Base-by-base conservation (phyloP, 1,140 invertebrate species). In the Drosophila saltans region DNA sequence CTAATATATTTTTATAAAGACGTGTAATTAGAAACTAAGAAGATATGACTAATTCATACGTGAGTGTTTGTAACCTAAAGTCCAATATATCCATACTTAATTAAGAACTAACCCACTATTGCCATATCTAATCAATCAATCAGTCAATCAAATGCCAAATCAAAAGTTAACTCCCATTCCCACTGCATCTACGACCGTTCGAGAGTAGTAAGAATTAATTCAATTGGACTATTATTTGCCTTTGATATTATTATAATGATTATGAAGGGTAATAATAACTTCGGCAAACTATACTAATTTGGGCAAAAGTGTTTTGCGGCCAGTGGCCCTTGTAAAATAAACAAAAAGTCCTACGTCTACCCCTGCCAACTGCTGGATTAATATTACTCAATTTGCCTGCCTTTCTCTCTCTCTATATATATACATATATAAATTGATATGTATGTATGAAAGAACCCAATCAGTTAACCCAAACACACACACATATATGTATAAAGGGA, bases 221-320 rank as follows among this genome's bases (percentile, higher is more conserved):
- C 48, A 78, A 88, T 88, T 88, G 79, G 64, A 60, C 26, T 28
- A 24, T 41, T 62, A 60, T 64, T 67, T 28, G 78, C 66, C 66
- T 78, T 69, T 63, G 73, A 41, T 69, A 77, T 80, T 76, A 80
- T 81, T 72, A 72, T 75, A 40, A 61, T 71, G 78, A 85, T 81
- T 74, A 85, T 69, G 48, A 39, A 41, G 61, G 24, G 11, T 40
- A 62, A 70, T 63, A 39, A 65, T 45, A 75, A 71, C 64, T 80
- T 65, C 40, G 43, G 16, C 66, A 66, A 68, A 66, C 45, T 59
- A 65, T 33, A 72, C 78, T 84, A 85, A 84, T 84, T 80, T 48
- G 62, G 66, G 55, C 61, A 70, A 68, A 52, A 80, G 57, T 71
- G 65, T 64, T 64, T 59, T 52, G 21, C 21, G 45, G 8, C 45